Evolutionary conservation across 2,888 invertebrate species (phyloP).

Genomic region (Arenicola marina): DNA sequence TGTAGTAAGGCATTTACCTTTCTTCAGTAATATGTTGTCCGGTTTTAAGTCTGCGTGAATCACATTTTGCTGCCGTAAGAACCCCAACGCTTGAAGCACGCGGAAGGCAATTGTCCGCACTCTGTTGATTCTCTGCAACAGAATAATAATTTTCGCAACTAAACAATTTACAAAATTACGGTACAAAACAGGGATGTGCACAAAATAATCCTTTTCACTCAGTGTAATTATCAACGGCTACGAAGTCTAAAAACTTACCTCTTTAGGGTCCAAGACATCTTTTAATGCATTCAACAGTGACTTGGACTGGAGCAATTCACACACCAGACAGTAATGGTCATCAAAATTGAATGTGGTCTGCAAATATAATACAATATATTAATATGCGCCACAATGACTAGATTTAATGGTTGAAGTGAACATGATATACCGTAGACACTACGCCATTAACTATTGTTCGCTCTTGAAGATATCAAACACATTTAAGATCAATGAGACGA

Average conservation of each 20-base stretch:
- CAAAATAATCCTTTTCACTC: not conserved
- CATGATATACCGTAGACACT: too few species aligned
- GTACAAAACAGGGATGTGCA: not conserved
- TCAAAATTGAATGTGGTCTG: slow-evolving; percentile 46
- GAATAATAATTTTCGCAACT: not conserved
- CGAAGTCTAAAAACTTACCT: not conserved
- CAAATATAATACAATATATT: slow-evolving; percentile 3
- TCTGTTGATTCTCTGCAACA: slow-evolving; percentile 20
- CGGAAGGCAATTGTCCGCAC: slow-evolving; percentile 44
- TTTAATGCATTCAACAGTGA: slow-evolving; percentile 38
- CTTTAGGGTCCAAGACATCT: not conserved
- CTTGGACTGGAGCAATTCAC: slow-evolving; percentile 44
- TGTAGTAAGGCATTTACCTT: too few species aligned
- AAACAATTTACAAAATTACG: too few species aligned
- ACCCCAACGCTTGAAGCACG: slow-evolving; percentile 46
- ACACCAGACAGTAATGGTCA: slow-evolving; percentile 52
- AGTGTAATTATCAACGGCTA: not conserved
- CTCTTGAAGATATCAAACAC: too few species aligned
- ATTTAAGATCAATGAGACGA: too few species aligned
- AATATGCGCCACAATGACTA: too few species aligned
- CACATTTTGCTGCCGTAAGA: slow-evolving; percentile 48
- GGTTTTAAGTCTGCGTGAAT: slow-evolving; percentile 58
- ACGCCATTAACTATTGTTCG: too few species aligned
- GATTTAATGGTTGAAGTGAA: too few species aligned
- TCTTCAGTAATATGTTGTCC: slow-evolving; percentile 49